Evolutionary conservation across 2,888 invertebrate genomes (phyloP), one percentile per base, ranked within the genome.

Genomic region (Belgica antarctica): DNA sequence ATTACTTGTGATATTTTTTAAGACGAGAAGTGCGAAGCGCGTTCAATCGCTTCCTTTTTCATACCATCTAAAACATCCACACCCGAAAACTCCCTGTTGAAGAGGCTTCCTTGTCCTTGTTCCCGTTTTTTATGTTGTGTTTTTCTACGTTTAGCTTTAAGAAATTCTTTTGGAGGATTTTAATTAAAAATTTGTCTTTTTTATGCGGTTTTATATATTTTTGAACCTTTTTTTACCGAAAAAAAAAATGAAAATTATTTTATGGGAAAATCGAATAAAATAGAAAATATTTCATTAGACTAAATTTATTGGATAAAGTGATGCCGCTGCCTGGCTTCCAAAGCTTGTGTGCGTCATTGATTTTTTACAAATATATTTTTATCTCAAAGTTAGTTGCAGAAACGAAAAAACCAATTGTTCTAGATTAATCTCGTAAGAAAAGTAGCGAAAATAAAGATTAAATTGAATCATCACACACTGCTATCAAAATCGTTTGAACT

Each of bases 1-100:
- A 7, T 15, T 46, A 46, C 47, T 68, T 68, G 68, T 68, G 68
- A 68, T 68, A 68, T 65, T 47, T 68, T 68, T 68, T 68, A 68
- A 68, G 68, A 68, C 52, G 34, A 27, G 17, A 19, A n/a, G 24
- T n/a, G n/a, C n/a, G 22, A 62, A 62, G 57, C 47, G 19, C 25
- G 28, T 68, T 68, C 31, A 36, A 17, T 24, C 57, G 24, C 19
- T 57, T 7, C 22, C 22, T 24, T 57, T 24, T 17, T 57, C n/a
- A n/a, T n/a, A n/a, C n/a, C n/a, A n/a, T 61, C 8, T 27, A 27
- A 27, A 27, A 27, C 22, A 27, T 24, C 12, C 52, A 52, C 5
- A 31, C 52, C 17, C 22, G 7, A 41, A n/a, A 15, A 46, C 46
- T 31, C 12, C 46, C n/a, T 12, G 22, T 12, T 15, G 41, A 41